Conservation (phyloP, 2,797 vertebrate genomes). For the Sibirionetta formosa region DNA sequence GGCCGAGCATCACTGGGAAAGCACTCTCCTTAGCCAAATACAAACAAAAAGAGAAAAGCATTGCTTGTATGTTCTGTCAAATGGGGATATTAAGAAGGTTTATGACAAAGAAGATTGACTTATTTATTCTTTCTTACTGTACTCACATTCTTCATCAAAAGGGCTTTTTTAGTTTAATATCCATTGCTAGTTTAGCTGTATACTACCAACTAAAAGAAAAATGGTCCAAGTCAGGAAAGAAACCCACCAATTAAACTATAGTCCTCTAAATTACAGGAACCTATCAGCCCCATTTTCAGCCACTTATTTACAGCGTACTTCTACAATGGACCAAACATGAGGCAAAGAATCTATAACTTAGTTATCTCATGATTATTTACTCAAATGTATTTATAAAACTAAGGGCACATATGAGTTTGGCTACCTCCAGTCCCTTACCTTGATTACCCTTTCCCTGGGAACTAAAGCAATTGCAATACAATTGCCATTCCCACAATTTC, state of each 20-base stretch:
- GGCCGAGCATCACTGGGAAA: not conserved
- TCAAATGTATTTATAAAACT: not conserved
- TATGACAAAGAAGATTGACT: not conserved
- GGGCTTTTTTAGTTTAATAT: not conserved
- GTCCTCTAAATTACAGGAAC: not conserved
- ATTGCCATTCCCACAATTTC: not conserved
- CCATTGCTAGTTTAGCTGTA: not conserved
- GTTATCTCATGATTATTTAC: not conserved
- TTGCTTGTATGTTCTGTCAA: not conserved
- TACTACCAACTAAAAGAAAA: not conserved
- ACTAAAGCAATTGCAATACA: not conserved
- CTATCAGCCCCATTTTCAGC: not conserved
- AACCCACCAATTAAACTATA: not conserved
- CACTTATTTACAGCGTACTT: not conserved
- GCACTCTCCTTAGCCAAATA: not conserved
- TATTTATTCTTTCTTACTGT: not conserved
- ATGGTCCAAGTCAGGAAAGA: not conserved
- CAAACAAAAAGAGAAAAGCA: not conserved
- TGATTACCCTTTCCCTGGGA: not conserved
- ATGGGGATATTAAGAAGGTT: not conserved
- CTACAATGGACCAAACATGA: not conserved
- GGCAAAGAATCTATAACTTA: not conserved
- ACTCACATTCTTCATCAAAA: not conserved
- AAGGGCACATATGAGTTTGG: not conserved
- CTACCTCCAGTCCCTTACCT: not conserved